These are phyloP conservation scores for Metaphire vulgaris DNA, from an alignment of 1,140 invertebrate species.

Conservation along the genomic window DNA sequence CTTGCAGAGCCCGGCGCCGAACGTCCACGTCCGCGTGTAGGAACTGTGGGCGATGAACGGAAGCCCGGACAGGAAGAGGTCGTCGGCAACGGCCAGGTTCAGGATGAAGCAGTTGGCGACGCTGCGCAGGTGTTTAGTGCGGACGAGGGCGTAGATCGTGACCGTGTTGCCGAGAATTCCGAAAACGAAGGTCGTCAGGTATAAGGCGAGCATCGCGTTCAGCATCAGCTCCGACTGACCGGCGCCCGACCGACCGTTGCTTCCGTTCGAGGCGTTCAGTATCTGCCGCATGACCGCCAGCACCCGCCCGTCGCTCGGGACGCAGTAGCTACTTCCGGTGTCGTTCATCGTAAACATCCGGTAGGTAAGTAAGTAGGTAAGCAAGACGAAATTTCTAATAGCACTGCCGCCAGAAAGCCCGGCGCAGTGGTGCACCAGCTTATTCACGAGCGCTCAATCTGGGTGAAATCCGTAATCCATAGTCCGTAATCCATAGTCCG, in stretches of 20 bases:
- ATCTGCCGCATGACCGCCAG: not conserved
- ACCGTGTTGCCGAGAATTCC: constrained; percentile 1
- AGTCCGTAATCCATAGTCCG: too few relatives aligned
- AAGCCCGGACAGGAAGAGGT: not conserved
- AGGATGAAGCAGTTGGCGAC: constrained; percentile 7
- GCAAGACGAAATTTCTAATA: too few relatives aligned
- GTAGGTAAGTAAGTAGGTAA: too few relatives aligned
- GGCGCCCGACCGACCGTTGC: not conserved
- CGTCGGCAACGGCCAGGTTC: constrained; percentile 11
- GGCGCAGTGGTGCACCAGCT: not conserved
- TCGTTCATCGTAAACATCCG: not conserved
- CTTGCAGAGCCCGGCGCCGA: not conserved
- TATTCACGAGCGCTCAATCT: not conserved
- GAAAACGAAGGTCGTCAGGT: constrained; percentile 12
- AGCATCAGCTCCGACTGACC: not conserved
- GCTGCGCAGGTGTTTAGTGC: not conserved
- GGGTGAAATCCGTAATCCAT: too few relatives aligned
- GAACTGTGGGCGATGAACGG: constrained; percentile 7
- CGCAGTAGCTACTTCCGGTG: not conserved
- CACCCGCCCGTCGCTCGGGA: not conserved
- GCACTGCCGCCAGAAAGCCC: too few relatives aligned
- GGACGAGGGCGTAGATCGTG: not conserved
- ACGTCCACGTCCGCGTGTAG: not conserved
- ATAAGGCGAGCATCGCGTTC: not conserved
- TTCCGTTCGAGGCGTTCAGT: not conserved